Conservation (phyloP, 2,113 vertebrate genomes). For the Tragelaphus buxtoni region DNA sequence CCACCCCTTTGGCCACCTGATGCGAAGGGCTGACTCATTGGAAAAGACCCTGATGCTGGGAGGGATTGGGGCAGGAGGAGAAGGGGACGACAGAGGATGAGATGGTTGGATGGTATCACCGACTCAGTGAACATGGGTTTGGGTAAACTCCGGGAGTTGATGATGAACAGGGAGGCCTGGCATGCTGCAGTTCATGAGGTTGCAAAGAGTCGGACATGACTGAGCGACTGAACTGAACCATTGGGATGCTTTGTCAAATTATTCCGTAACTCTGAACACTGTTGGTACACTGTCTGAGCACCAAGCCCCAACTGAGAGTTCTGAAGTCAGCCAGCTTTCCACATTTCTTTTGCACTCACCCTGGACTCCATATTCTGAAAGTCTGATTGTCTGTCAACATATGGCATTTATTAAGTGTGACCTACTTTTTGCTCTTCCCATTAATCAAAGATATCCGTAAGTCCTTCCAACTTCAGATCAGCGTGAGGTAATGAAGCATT, state of each 20-base stretch:
- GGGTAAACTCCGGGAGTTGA: neutral
- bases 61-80: neutral
- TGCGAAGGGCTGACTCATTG: neutral
- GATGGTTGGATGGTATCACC: neutral
- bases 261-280: accelerated
- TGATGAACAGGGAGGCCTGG: neutral
- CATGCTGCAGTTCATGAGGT: neutral
- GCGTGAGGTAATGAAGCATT: accelerated
- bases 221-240: neutral
- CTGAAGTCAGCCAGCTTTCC: accelerated
- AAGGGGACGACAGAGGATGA: neutral
- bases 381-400: neutral
- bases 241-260: neutral
- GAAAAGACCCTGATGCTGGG: neutral
- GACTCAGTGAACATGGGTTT: neutral
- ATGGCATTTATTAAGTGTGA: neutral
- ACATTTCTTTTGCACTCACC: accelerated
- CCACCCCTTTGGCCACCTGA: neutral
- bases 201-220: accelerated
- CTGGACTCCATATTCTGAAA: neutral
- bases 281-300: neutral
- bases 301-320: accelerated
- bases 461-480: neutral
- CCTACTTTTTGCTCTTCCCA: neutral
- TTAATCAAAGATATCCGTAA: neutral